Percentiles rank a stretch among this genome's conserved stretches.
Conservation (phyloP, 1,140 invertebrate genomes). For the Eciton burchellii region DNA sequence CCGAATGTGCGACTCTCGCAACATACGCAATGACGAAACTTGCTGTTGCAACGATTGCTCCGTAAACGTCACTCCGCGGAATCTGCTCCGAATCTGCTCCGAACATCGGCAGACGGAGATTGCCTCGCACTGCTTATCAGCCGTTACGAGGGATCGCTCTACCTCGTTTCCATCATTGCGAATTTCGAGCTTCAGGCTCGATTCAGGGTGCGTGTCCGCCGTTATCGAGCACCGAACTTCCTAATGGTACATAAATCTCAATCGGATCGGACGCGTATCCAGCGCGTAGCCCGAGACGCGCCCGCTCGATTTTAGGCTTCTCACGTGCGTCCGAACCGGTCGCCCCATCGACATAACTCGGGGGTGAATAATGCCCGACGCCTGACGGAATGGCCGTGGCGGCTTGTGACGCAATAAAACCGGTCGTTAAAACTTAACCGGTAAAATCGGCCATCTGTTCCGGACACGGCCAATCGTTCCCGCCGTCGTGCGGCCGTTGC, state of each 20-base stretch:
- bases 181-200: neutral
- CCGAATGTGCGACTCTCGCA: no score
- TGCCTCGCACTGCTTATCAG: neutral
- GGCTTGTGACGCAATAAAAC: slow-evolving; percentile 66
- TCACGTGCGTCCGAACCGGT: neutral
- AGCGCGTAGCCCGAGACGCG: neutral
- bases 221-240: slow-evolving; percentile 3
- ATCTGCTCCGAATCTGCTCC: no score
- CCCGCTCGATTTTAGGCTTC: slow-evolving; percentile 5
- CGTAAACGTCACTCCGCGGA: no score
- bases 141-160: neutral
- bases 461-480: slow-evolving; percentile 26
- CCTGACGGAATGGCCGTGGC: slow-evolving; percentile 59
- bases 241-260: slow-evolving; percentile 15
- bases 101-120: no score
- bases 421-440: slow-evolving; percentile 74
- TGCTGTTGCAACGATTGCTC: no score
- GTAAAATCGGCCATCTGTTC: slow-evolving; percentile 64
- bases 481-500: neutral
- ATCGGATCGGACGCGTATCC: slow-evolving; percentile 8
- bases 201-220: neutral
- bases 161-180: neutral
- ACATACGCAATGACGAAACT: no score
- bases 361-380: neutral
- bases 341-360: neutral